phyloP scores from a whole-genome alignment of 1,140 invertebrate genomes.

The Scaptomyza pallida region DNA sequence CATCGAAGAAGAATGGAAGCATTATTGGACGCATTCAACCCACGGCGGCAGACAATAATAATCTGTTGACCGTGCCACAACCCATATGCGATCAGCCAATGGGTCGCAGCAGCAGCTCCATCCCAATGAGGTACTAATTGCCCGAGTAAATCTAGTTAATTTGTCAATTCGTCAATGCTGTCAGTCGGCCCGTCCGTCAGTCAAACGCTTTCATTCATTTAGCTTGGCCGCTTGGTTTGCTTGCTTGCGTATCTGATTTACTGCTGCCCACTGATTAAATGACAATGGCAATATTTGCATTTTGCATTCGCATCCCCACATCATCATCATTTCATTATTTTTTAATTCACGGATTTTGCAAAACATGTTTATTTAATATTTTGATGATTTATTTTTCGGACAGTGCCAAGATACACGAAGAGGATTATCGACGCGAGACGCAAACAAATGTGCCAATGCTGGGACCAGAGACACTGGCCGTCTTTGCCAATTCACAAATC shows the following conservation, averaged over 20 bases:
- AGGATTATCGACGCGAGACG: conserved; percentile 81
- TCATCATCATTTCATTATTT: conserved; percentile 5
- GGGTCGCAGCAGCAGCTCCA: conserved; percentile 60
- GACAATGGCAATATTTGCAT: conserved; percentile 21
- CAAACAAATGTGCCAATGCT: conserved; percentile 81
- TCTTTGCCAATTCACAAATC: conserved; percentile 83
- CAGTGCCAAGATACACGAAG: conserved; percentile 82
- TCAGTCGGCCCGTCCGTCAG: background rate
- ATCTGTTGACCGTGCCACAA: conserved; percentile 70
- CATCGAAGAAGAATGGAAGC: conserved; percentile 68
- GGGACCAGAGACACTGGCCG: conserved; percentile 80
- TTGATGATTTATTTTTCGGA: conserved; percentile 11
- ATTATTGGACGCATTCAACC: conserved; percentile 73
- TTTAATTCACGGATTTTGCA: background rate
- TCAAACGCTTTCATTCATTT: conserved; percentile 5
- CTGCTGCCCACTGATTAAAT: conserved; percentile 48
- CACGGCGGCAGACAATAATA: conserved; percentile 70
- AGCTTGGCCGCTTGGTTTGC: too few relatives aligned
- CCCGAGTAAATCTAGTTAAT: conserved; percentile 32
- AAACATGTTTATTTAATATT: conserved; percentile 10
- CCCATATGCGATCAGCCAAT: conserved; percentile 79
- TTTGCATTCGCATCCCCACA: conserved; percentile 29
- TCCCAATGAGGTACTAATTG: conserved; percentile 73
- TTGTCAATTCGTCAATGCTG: background rate
- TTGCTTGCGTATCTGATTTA: conserved; percentile 23